These are phyloP conservation scores for Falco rusticolus DNA, from an alignment of 2,797 vertebrate genomes.

Conservation along the genomic window DNA sequence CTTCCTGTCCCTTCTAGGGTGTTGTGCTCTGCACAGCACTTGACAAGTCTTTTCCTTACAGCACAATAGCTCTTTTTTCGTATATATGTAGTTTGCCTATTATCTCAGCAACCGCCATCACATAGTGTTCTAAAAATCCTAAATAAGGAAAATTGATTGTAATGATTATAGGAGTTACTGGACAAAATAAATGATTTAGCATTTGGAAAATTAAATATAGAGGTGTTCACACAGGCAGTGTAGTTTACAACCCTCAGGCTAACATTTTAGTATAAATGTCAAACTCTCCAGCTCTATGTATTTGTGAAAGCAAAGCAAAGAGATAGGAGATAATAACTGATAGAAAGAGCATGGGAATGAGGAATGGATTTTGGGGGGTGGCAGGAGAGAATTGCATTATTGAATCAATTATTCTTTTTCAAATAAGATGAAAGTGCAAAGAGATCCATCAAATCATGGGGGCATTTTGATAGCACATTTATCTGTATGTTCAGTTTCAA, in stretches of 20 bases:
- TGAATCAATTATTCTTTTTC: not conserved
- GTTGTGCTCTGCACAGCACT: not conserved
- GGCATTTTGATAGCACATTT: not conserved
- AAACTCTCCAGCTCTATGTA: not conserved
- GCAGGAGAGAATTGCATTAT: not conserved
- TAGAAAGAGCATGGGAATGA: not conserved
- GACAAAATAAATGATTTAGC: not conserved
- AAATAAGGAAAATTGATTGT: not conserved
- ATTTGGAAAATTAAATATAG: conserved; percentile 27
- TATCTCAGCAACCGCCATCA: not conserved
- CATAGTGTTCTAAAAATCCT: not conserved
- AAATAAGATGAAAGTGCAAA: not conserved
- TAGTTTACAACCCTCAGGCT: not conserved
- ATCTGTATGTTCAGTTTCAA: not conserved
- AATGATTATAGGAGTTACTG: not conserved
- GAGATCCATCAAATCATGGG: not conserved
- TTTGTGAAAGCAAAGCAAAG: not conserved
- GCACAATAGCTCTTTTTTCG: not conserved
- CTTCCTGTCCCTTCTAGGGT: not conserved
- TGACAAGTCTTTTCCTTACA: not conserved
- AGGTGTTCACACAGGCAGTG: not conserved
- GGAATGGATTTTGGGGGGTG: not conserved
- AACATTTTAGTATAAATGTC: conserved; percentile 21
- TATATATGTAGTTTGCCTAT: not conserved
- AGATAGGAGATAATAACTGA: not conserved